Conservation (phyloP, 2,888 invertebrate genomes). For the Esperia sulphurella region DNA sequence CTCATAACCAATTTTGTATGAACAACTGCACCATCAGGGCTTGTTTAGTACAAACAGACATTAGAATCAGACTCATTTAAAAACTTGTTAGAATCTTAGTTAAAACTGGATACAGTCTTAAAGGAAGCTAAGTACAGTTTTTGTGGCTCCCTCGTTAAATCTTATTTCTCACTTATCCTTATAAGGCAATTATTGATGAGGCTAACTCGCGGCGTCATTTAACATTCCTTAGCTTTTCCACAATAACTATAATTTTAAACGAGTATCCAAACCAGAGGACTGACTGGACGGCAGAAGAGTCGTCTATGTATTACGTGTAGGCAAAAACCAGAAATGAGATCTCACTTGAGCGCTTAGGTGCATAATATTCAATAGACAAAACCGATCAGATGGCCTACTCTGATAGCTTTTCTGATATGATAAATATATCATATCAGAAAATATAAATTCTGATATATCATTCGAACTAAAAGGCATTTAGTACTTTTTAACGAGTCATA, state of each 20-base stretch:
- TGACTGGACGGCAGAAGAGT: not conserved
- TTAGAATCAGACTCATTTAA: no score
- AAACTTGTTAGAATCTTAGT: no score
- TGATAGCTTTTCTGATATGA: no score
- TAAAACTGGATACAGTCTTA: not conserved
- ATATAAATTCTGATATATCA: no score
- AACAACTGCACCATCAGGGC: no score
- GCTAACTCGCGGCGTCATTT: conserved; percentile 7
- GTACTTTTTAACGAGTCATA: no score
- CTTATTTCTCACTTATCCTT: conserved; percentile 16
- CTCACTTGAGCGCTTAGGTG: not conserved
- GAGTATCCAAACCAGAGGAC: conserved; percentile 3
- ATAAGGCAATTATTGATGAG: conserved; percentile 16
- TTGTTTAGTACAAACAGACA: no score
- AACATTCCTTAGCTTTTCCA: conserved; percentile 12
- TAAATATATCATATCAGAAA: no score
- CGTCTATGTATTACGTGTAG: conserved; percentile 3
- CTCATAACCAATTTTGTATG: no score
- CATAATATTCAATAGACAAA: not conserved
- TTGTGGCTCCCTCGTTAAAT: conserved; percentile 12
- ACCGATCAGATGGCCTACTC: no score
- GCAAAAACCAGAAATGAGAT: not conserved
- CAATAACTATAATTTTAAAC: conserved; percentile 13
- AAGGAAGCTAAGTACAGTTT: conserved; percentile 2
- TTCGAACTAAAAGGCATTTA: no score